These are phyloP conservation scores for Pteropus rufus DNA, from an alignment of 2,797 vertebrate genomes.

Conservation along the genomic window DNA sequence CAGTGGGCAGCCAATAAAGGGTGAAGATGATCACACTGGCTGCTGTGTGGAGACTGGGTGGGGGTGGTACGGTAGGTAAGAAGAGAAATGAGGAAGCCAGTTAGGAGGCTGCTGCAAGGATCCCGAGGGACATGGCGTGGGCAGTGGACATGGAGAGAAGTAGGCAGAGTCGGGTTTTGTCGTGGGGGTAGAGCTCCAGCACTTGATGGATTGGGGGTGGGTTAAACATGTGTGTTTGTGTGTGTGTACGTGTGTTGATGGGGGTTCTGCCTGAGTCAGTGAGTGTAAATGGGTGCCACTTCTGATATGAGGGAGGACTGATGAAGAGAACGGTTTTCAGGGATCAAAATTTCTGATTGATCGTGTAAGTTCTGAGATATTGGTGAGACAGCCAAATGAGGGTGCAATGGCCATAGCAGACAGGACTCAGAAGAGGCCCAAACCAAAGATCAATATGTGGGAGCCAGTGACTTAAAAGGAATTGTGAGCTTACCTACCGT, in stretches of 20 bases:
- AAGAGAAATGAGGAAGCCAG: neutral
- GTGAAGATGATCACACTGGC: neutral
- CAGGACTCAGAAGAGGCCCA: neutral
- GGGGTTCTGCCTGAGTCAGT: neutral
- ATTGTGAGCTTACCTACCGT: neutral
- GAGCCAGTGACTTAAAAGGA: neutral
- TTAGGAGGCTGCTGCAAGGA: neutral
- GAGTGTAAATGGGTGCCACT: neutral
- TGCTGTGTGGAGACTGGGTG: neutral
- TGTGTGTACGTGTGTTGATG: neutral
- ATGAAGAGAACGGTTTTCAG: neutral
- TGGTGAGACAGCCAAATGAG: neutral
- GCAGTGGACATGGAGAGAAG: neutral
- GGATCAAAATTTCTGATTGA: neutral
- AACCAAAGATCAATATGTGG: neutral
- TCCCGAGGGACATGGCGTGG: accelerated
- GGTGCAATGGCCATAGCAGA: neutral
- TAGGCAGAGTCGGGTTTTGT: neutral
- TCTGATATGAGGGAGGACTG: neutral
- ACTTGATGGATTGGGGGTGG: too few relatives aligned
- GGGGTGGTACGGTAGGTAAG: neutral
- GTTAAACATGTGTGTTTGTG: too few relatives aligned
- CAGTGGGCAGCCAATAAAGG: neutral
- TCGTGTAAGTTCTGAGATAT: neutral
- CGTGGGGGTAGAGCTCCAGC: neutral